Conservation (phyloP, 2,888 invertebrate genomes). For the Drosophila cracens region DNA sequence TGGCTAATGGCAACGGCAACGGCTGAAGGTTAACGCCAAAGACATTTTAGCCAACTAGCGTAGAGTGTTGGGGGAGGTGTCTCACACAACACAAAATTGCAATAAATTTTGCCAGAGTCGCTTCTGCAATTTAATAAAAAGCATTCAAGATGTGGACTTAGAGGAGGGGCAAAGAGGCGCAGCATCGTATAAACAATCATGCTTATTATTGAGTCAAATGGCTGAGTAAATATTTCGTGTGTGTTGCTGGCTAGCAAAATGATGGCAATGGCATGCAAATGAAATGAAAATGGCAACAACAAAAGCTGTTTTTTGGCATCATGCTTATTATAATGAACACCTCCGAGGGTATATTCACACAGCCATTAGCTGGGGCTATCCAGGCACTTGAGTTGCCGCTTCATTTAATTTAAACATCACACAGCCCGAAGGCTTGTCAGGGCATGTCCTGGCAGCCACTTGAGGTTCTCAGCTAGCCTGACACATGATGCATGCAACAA, state of each 20-base stretch:
- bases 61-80: neutral
- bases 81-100: constrained; percentile 55
- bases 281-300: constrained; percentile 75
- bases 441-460: constrained; percentile 29
- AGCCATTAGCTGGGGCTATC: constrained; percentile 26
- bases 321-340: constrained; percentile 51
- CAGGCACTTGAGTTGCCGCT: constrained; percentile 43
- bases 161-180: neutral
- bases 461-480: constrained; percentile 26
- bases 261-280: constrained; percentile 84
- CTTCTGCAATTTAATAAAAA: constrained; percentile 83
- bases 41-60: constrained; percentile 23
- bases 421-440: constrained; percentile 26
- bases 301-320: constrained; percentile 10
- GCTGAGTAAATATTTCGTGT: constrained; percentile 77
- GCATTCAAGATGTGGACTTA: constrained; percentile 32
- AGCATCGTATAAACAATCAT: constrained; percentile 67
- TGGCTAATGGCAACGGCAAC: constrained; percentile 67
- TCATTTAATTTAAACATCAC: constrained; percentile 68
- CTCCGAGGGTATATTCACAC: constrained; percentile 19
- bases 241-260: constrained; percentile 59
- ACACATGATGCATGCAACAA: constrained; percentile 68
- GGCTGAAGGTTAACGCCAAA: constrained; percentile 60
- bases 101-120: constrained; percentile 76
- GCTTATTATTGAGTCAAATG: constrained; percentile 76